Evolutionary conservation across 2,888 invertebrate species (phyloP).

Genomic region (Callosobruchus maculatus): DNA sequence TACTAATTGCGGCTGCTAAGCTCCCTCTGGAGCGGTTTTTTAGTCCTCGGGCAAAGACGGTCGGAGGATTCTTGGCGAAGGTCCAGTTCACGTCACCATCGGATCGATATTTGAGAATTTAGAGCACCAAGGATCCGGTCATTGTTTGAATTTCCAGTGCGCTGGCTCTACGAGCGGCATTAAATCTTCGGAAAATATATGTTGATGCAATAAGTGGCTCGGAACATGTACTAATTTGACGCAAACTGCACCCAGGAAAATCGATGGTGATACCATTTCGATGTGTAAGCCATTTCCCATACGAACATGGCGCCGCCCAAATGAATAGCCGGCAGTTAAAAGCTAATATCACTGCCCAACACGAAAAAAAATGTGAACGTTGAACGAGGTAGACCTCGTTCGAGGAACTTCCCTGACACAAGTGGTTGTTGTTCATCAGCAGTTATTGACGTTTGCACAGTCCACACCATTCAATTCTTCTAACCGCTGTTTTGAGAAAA

Average conservation of each 20-base stretch:
- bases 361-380: no score
- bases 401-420: no score
- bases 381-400: no score
- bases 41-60: background rate
- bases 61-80: background rate
- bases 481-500: no score
- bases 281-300: background rate
- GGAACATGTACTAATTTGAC: background rate
- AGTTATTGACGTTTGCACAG: no score
- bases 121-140: conserved; percentile 7
- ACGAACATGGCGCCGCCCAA: no score
- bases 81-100: background rate
- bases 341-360: no score
- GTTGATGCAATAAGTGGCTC: conserved; percentile 2
- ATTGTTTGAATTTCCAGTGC: conserved; percentile 6
- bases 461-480: no score
- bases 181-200: conserved; percentile 10
- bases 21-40: background rate
- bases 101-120: conserved; percentile 16
- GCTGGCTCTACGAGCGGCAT: conserved; percentile 9
- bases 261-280: background rate
- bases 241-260: background rate
- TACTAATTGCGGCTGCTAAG: background rate
- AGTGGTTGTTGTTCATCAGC: no score
- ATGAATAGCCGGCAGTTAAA: no score